Evolutionary conservation across 2,888 invertebrate genomes (phyloP).

Genomic region (Endomychus coccineus): DNA sequence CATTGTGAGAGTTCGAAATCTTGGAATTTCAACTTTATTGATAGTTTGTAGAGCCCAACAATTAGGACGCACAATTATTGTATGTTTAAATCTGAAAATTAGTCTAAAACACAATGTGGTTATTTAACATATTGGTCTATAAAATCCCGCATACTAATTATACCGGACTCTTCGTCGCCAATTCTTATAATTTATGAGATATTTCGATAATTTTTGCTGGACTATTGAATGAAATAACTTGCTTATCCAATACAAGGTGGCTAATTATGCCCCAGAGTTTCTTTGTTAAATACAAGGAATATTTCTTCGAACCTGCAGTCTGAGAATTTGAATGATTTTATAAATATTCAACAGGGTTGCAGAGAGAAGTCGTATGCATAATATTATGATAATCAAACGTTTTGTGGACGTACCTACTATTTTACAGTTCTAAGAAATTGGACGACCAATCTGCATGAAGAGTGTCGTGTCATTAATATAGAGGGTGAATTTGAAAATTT

Average conservation of each 20-base stretch:
- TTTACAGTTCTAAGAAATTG: too few species aligned
- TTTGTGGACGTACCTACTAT: too few species aligned
- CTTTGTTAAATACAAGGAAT: too few species aligned
- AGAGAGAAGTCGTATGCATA: too few species aligned
- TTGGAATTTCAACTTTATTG: constrained; percentile 24
- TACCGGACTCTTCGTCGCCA: constrained; percentile 25
- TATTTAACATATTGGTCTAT: constrained; percentile 21
- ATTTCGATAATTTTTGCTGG: constrained; percentile 26
- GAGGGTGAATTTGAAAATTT: too few species aligned
- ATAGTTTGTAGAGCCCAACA: constrained; percentile 23
- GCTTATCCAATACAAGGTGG: too few species aligned
- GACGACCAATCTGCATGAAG: too few species aligned
- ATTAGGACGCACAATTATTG: constrained; percentile 39
- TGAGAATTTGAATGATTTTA: neutral
- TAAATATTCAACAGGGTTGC: too few species aligned
- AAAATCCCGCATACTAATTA: constrained; percentile 24
- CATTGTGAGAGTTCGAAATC: constrained; percentile 9
- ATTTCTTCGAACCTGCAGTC: neutral
- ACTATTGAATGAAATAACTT: too few species aligned
- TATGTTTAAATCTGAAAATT: constrained; percentile 37
- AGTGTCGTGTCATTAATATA: too few species aligned
- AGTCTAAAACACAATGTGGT: constrained; percentile 35
- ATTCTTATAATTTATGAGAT: constrained; percentile 23
- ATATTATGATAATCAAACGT: too few species aligned
- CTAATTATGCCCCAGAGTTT: too few species aligned